These are phyloP conservation scores for Apostichopus parvimensis DNA, from an alignment of 35 echinoderm and acorn worm genomes.

Conservation along the genomic window DNA sequence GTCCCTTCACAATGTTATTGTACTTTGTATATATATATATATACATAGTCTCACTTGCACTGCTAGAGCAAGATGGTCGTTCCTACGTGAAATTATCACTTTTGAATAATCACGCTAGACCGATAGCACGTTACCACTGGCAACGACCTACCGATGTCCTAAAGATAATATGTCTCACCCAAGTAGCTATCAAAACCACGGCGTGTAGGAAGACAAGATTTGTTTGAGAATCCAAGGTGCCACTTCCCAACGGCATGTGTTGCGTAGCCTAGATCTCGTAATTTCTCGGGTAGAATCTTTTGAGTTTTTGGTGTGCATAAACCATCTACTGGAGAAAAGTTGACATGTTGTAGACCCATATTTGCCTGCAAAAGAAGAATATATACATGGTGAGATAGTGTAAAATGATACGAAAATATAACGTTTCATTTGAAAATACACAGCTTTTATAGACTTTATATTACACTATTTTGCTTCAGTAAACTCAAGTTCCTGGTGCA, in stretches of 20 bases:
- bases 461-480: too few relatives aligned
- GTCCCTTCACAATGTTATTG: too few relatives aligned
- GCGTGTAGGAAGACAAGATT: conserved; percentile 46
- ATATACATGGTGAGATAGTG: too few relatives aligned
- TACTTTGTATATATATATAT: too few relatives aligned
- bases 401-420: too few relatives aligned
- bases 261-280: conserved; percentile 55
- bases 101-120: too few relatives aligned
- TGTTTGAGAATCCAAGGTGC: conserved; percentile 54
- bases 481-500: too few relatives aligned
- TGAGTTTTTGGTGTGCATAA: conserved; percentile 43
- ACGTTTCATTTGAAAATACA: too few relatives aligned
- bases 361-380: conserved; percentile 31
- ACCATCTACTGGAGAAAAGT: conserved; percentile 35
- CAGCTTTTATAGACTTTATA: too few relatives aligned
- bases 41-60: too few relatives aligned
- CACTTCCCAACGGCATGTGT: conserved; percentile 71
- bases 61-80: too few relatives aligned
- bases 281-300: conserved; percentile 39
- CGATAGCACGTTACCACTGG: neutral
- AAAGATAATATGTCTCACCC: conserved; percentile 34
- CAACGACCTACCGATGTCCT: neutral
- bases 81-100: too few relatives aligned
- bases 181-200: conserved; percentile 69
- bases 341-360: conserved; percentile 62